These are phyloP conservation scores for Podarcis siculus DNA, from an alignment of 2,797 vertebrate genomes.

Conservation along the genomic window DNA sequence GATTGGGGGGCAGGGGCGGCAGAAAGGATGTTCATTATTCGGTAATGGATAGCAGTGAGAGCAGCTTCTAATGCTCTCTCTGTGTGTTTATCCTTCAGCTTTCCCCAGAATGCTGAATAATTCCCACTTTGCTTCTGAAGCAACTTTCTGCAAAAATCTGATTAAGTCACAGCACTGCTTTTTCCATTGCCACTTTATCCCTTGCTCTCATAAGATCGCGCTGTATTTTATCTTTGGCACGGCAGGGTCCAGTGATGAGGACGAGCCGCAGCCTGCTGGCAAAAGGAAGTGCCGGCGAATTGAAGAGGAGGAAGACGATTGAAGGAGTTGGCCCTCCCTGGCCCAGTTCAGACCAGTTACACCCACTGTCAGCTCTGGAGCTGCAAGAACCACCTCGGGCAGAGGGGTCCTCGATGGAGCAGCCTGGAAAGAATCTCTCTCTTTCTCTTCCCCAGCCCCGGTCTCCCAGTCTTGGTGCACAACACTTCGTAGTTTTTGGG, in stretches of 20 bases:
- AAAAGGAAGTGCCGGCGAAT: conserved; percentile 75
- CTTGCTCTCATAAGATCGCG: background rate
- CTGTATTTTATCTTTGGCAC: background rate
- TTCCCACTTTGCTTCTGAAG: background rate
- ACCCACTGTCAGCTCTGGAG: too few relatives aligned
- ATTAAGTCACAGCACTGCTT: background rate
- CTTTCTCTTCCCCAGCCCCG: too few relatives aligned
- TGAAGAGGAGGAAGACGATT: conserved; percentile 60
- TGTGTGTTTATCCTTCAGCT: background rate
- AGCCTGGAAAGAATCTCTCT: background rate
- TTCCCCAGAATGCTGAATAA: background rate
- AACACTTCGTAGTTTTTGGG: background rate
- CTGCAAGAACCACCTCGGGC: background rate
- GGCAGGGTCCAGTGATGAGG: conserved; percentile 25
- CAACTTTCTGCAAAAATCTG: background rate
- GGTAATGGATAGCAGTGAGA: background rate
- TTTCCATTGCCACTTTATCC: background rate
- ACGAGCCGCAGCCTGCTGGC: background rate
- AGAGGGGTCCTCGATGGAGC: background rate
- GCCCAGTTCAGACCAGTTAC: background rate
- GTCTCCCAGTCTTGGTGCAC: background rate
- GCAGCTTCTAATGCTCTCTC: background rate
- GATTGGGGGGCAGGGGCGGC: too few relatives aligned
- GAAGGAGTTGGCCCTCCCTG: background rate
- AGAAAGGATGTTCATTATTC: background rate